A percentile compares a stretch with the other conserved stretches of the same genome.
Evolutionary conservation across 1,140 invertebrate species (phyloP).

Genomic region (Drosophila lowei): DNA sequence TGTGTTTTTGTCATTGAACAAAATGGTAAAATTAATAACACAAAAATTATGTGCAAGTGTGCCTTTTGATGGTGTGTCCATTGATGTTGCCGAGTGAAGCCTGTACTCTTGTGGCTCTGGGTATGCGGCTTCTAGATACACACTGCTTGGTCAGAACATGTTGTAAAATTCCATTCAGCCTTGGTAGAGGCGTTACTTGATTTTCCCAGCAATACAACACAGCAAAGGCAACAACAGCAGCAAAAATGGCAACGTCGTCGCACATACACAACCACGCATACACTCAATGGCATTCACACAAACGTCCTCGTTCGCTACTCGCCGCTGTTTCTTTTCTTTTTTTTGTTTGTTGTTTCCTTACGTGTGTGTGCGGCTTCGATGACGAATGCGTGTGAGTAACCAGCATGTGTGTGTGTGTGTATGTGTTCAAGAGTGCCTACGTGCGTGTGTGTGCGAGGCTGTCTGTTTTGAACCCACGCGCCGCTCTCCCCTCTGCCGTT

Average conservation of each 20-base stretch:
- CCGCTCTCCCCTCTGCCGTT: conserved; percentile 11
- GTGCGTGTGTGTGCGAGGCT: conserved; percentile 25
- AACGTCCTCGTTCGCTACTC: conserved; percentile 58
- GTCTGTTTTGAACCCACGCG: conserved; percentile 21
- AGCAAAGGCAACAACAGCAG: conserved; percentile 55
- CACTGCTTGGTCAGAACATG: conserved; percentile 24
- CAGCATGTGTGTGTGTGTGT: conserved; percentile 9
- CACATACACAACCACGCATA: conserved; percentile 37
- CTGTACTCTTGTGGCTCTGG: no score
- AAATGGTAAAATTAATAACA: neutral
- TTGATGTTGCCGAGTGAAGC: no score
- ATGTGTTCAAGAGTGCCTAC: conserved; percentile 26
- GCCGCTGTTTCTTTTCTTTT: conserved; percentile 43
- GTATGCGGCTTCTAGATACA: no score
- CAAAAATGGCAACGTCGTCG: conserved; percentile 59
- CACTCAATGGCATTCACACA: conserved; percentile 22
- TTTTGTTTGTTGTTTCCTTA: conserved; percentile 30
- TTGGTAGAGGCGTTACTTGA: conserved; percentile 17
- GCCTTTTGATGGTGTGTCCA: no score
- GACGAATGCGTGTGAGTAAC: conserved; percentile 65
- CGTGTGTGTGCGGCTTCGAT: conserved; percentile 53
- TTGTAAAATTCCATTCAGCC: conserved; percentile 50
- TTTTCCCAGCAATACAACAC: conserved; percentile 36
- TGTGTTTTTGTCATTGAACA: conserved; percentile 23
- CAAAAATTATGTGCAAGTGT: no score